Base-by-base conservation (phyloP, 2,888 invertebrate species). In the Ephialtes manifestator region DNA sequence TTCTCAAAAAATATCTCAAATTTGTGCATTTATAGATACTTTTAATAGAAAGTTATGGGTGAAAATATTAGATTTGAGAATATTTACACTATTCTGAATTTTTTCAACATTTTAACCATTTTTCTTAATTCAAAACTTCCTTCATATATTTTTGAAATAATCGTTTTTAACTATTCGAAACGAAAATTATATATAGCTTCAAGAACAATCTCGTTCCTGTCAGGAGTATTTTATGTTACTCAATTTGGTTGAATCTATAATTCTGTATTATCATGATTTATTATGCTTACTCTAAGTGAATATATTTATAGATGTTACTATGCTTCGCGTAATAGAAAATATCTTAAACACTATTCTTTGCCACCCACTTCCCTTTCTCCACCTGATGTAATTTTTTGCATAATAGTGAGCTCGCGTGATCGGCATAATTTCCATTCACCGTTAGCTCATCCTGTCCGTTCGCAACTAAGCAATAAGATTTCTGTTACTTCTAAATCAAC, bases 301-400 rank as follows among this genome's bases (percentile, higher is more conserved):
- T 58, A 15, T 58, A 4, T 58, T n/a, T 28, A 1, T 13, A 58
- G 24, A 28, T 58, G 58, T 11, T 28, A 11, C 28, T 5, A 28
- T 28, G 0, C 28, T 58, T 28, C 0, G 28, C 15, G 28, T 28
- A 58, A 58, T 28, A 55, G 11, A 10, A 13, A 24, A 55, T 13
- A 55, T 10, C 55, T 1, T 13, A 10, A 31, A 65, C 15, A 43
- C 67, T 43, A 39, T 39, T 28, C 53, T 24, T 15, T 13, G 3
- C 20, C 24, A 63, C 15, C 13, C 39, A 18, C 68, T 58, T 55
- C 20, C 67, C 48, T 55, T 39, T 65, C 67, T 39, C 24, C 28
- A 51, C 60, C 70, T 63, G 79, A 63, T 79, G 79, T 79, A 79
- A 83, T 83, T 83, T 75, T 83, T 83, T 79, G 79, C 83, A 75